phyloP scores from a whole-genome alignment of 2,888 invertebrate species.

The Pasiphila rectangulata region DNA sequence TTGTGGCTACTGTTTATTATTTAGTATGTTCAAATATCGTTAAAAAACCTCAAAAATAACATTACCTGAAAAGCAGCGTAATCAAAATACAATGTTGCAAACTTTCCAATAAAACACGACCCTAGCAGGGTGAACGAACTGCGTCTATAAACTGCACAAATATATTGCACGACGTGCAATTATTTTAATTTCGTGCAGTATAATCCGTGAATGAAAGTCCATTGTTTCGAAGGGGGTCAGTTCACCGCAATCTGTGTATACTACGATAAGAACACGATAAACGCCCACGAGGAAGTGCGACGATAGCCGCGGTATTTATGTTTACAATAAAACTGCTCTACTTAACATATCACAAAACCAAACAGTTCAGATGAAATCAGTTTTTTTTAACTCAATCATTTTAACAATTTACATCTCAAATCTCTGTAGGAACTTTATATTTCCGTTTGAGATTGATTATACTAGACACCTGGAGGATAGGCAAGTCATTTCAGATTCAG shows the following conservation, averaged over 20 bases:
- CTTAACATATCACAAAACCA: not conserved
- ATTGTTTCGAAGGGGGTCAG: slow-evolving; percentile 39
- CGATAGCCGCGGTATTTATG: slow-evolving; percentile 40
- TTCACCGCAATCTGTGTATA: slow-evolving; percentile 49
- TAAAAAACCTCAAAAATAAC: not conserved
- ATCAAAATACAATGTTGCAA: slow-evolving; percentile 22
- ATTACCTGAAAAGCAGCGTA: slow-evolving; percentile 1
- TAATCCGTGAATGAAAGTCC: slow-evolving; percentile 28
- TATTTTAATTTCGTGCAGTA: slow-evolving; percentile 26
- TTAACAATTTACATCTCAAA: not conserved
- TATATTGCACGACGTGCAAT: slow-evolving; percentile 36
- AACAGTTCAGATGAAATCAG: not conserved
- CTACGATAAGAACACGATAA: slow-evolving; percentile 62
- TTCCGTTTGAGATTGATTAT: too few relatives aligned
- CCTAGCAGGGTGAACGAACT: slow-evolving; percentile 36
- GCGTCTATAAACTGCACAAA: slow-evolving; percentile 35
- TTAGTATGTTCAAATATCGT: slow-evolving; percentile 8
- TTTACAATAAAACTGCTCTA: slow-evolving; percentile 16
- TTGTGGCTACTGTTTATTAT: slow-evolving; percentile 22
- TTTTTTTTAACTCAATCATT: not conserved
- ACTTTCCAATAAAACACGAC: slow-evolving; percentile 21
- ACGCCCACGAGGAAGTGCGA: slow-evolving; percentile 58
- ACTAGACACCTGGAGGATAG: too few relatives aligned
- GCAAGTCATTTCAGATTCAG: not conserved
- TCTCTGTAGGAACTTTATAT: too few relatives aligned